Conservation (phyloP, 2,113 vertebrate genomes). For the Rostratula benghalensis region DNA sequence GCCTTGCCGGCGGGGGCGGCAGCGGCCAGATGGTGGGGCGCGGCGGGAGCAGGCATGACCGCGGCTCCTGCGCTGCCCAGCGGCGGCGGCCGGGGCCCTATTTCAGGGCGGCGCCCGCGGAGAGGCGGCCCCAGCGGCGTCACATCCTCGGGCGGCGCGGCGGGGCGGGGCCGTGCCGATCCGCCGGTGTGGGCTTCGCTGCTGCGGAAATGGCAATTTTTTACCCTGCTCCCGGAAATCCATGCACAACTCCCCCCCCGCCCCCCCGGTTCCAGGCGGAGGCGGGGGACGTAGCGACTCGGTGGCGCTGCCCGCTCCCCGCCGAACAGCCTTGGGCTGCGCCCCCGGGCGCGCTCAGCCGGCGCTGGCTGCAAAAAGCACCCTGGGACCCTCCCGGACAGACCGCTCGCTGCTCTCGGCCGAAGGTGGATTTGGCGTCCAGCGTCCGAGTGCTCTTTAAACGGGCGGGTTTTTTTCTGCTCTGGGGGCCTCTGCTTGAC, state of each 20-base stretch:
- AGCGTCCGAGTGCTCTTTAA: fast-evolving
- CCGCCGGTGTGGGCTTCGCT: not conserved
- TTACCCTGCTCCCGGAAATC: not conserved
- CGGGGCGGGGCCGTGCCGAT: too few relatives aligned
- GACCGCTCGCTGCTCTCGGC: fast-evolving
- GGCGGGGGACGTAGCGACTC: not conserved
- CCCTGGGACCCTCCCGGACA: fast-evolving
- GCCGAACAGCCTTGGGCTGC: too few relatives aligned
- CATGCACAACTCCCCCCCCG: too few relatives aligned
- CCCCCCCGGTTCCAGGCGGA: not conserved
- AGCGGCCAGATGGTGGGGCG: slow-evolving; percentile 72
- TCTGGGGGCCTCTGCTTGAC: not conserved
- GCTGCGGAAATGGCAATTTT: fast-evolving
- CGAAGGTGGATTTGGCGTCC: not conserved
- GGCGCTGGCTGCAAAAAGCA: fast-evolving
- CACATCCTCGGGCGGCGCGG: slow-evolving; percentile 25
- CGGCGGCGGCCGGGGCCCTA: not conserved
- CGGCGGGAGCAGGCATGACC: not conserved
- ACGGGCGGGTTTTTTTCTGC: fast-evolving
- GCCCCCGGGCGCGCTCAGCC: not conserved
- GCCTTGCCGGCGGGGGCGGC: slow-evolving; percentile 79
- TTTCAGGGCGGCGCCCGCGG: slow-evolving; percentile 2
- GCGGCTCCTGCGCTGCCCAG: not conserved
- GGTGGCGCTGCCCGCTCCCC: fast-evolving
- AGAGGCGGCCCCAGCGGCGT: slow-evolving; percentile 61